Conservation (phyloP, 2,888 invertebrate species). For the Caenorhabditis sp. region DNA sequence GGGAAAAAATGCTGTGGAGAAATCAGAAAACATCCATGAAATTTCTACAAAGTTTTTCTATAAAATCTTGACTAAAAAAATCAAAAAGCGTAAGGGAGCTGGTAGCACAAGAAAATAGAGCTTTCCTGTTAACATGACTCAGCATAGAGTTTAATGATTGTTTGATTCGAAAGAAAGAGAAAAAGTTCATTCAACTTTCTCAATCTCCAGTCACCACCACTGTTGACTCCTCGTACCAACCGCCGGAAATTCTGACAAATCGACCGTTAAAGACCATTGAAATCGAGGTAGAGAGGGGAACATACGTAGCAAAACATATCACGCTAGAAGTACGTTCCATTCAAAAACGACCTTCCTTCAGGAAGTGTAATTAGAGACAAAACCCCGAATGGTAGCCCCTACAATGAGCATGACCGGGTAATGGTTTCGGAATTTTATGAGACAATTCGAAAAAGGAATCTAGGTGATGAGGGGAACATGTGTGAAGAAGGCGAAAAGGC, state of each 20-base stretch:
- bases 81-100: not conserved
- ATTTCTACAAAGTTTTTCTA: too few relatives aligned
- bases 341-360: slow-evolving; percentile 57
- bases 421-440: slow-evolving; percentile 59
- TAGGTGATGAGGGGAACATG: slow-evolving; percentile 49
- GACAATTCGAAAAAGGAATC: slow-evolving; percentile 56
- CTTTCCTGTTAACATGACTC: slow-evolving; percentile 24
- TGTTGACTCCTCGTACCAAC: slow-evolving; percentile 26
- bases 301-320: slow-evolving; percentile 43
- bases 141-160: slow-evolving; percentile 46
- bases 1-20: not conserved
- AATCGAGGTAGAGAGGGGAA: not conserved
- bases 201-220: slow-evolving; percentile 20
- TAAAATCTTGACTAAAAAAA: too few relatives aligned
- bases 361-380: slow-evolving; percentile 62
- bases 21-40: not conserved
- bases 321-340: slow-evolving; percentile 60
- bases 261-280: slow-evolving; percentile 56
- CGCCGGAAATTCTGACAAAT: slow-evolving; percentile 59
- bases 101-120: not conserved
- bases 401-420: slow-evolving; percentile 64
- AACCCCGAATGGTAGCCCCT: slow-evolving; percentile 13
- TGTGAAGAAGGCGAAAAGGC: slow-evolving; percentile 30
- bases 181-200: slow-evolving; percentile 29
- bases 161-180: slow-evolving; percentile 31